Evolutionary conservation across 2,888 invertebrate species (phyloP).

Genomic region (Mythimna vitellina): DNA sequence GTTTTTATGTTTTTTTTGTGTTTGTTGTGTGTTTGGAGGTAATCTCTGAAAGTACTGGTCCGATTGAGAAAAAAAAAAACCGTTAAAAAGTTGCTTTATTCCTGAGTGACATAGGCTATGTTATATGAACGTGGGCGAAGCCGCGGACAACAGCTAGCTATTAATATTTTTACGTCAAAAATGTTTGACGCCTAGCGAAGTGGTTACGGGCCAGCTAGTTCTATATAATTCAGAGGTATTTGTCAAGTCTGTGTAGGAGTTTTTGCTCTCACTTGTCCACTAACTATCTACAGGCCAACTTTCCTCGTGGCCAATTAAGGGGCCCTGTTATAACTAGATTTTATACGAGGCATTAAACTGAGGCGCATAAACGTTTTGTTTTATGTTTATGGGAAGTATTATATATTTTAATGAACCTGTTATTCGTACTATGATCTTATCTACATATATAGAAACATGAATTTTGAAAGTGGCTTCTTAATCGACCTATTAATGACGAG

Average conservation of each 20-base stretch:
- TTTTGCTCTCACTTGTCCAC: slow-evolving; percentile 51
- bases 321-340: slow-evolving; percentile 54
- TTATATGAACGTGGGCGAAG: no score
- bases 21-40: no score
- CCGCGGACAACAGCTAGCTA: no score
- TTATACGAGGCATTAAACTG: slow-evolving; percentile 44
- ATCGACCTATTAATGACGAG: neutral
- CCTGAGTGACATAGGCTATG: no score
- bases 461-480: slow-evolving; percentile 31
- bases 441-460: neutral
- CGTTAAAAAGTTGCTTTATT: no score
- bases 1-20: no score
- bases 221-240: slow-evolving; percentile 38
- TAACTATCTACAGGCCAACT: slow-evolving; percentile 21
- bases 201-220: neutral
- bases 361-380: slow-evolving; percentile 55
- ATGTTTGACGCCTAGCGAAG: no score
- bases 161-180: no score
- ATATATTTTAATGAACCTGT: slow-evolving; percentile 31
- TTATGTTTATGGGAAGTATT: slow-evolving; percentile 42
- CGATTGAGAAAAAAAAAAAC: no score
- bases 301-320: slow-evolving; percentile 57
- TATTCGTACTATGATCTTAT: slow-evolving; percentile 31
- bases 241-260: slow-evolving; percentile 50
- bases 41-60: no score